These are phyloP conservation scores for Grallaria varia DNA, from an alignment of 2,113 vertebrate genomes.

Conservation along the genomic window DNA sequence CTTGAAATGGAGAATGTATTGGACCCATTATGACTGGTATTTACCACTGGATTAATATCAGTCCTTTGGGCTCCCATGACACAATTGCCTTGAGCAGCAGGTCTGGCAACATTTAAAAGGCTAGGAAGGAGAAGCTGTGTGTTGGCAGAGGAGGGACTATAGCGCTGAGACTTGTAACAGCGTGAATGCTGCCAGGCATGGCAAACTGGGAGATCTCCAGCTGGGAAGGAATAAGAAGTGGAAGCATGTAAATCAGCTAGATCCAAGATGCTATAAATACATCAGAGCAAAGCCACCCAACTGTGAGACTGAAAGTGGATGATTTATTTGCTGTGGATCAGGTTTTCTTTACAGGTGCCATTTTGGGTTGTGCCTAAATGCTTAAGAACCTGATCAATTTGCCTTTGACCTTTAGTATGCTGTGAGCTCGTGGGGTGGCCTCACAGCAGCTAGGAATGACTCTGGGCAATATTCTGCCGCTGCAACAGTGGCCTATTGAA, in stretches of 20 bases:
- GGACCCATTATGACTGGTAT: neutral
- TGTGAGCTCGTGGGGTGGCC: accelerated
- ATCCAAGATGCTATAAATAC: neutral
- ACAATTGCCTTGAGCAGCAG: neutral
- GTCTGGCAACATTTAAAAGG: neutral
- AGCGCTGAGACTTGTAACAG: neutral
- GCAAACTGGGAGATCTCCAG: neutral
- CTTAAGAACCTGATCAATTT: neutral
- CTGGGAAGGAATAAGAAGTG: neutral
- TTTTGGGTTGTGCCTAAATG: neutral
- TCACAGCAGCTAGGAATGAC: neutral
- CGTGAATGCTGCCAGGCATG: neutral
- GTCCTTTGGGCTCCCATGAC: neutral
- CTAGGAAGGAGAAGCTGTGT: neutral
- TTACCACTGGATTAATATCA: neutral
- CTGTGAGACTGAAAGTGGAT: neutral
- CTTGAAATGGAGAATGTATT: neutral
- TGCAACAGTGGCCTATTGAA: neutral
- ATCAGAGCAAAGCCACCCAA: neutral
- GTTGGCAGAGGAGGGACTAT: neutral
- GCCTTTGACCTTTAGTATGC: neutral
- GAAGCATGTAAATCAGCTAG: neutral
- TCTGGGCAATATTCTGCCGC: neutral
- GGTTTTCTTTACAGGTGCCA: neutral
- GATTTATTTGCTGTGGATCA: neutral